These are phyloP conservation scores for Mantis religiosa DNA, from an alignment of 2,888 invertebrate species.

Conservation along the genomic window DNA sequence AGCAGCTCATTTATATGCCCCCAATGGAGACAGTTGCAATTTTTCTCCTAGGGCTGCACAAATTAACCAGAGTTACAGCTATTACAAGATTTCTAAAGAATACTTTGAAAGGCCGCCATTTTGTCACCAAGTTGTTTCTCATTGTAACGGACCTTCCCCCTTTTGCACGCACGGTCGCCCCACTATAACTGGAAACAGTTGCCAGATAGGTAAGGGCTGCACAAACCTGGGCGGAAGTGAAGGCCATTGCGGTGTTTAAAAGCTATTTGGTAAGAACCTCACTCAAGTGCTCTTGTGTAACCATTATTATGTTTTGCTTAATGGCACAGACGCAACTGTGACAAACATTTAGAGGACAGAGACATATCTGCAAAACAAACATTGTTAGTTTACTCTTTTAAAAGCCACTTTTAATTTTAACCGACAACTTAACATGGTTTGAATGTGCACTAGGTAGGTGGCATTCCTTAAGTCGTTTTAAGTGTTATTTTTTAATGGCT, in stretches of 20 bases:
- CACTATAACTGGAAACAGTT: background rate
- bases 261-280: background rate
- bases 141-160: background rate
- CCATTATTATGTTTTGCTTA: background rate
- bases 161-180: background rate
- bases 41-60: background rate
- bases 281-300: background rate
- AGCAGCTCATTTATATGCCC: background rate
- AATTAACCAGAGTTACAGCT: background rate
- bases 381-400: background rate
- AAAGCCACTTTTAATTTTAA: background rate
- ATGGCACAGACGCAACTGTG: background rate
- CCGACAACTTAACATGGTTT: background rate
- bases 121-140: background rate
- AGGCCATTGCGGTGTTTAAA: slow-evolving; percentile 29
- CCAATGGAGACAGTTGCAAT: background rate
- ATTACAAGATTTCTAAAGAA: background rate
- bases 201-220: background rate
- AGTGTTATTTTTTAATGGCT: background rate
- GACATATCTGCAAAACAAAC: background rate
- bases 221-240: background rate
- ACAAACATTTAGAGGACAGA: background rate
- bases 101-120: background rate
- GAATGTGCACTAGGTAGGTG: background rate
- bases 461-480: background rate